Percentiles rank a stretch among this genome's conserved stretches.
These are phyloP conservation scores for Elgonia sp. DNA, from an alignment of 2,888 invertebrate species.

Conservation along the genomic window DNA sequence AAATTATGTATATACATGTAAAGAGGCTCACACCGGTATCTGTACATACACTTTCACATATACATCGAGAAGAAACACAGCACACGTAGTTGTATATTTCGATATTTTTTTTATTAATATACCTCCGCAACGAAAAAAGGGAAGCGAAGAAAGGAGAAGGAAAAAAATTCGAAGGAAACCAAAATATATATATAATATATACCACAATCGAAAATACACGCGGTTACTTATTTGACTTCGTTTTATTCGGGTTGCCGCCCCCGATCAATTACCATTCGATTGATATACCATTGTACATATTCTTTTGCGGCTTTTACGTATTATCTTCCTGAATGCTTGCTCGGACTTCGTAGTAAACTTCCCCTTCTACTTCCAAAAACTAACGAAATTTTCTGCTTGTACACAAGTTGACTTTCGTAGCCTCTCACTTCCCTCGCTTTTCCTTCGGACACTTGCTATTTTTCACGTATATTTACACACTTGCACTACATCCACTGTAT, in stretches of 20 bases:
- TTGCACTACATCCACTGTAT: slow-evolving; percentile 70
- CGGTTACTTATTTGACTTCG: slow-evolving; percentile 48
- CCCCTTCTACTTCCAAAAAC: slow-evolving; percentile 36
- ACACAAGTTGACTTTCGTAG: slow-evolving; percentile 54
- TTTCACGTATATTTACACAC: slow-evolving; percentile 76
- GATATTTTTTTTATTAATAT: slow-evolving; percentile 35
- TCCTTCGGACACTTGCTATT: slow-evolving; percentile 64
- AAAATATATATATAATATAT: slow-evolving; percentile 35
- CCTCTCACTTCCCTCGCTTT: slow-evolving; percentile 63
- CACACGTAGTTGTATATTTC: slow-evolving; percentile 58
- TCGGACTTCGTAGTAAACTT: slow-evolving; percentile 8
- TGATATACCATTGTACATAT: slow-evolving; percentile 62
- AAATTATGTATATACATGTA: slow-evolving; percentile 81
- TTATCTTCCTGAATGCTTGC: slow-evolving; percentile 57
- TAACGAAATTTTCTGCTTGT: slow-evolving; percentile 46
- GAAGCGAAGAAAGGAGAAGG: slow-evolving; percentile 53
- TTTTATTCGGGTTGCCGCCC: slow-evolving; percentile 40
- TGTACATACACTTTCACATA: slow-evolving; percentile 75
- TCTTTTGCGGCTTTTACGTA: slow-evolving; percentile 13
- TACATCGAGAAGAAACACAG: slow-evolving; percentile 76
- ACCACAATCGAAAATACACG: slow-evolving; percentile 43
- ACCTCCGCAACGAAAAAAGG: slow-evolving; percentile 28
- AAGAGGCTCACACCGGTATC: slow-evolving; percentile 77
- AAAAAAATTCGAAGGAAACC: slow-evolving; percentile 45
- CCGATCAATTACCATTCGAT: slow-evolving; percentile 45